Evolutionary conservation across 2,113 vertebrate genomes (phyloP).

Genomic region (Anguilla japonica): DNA sequence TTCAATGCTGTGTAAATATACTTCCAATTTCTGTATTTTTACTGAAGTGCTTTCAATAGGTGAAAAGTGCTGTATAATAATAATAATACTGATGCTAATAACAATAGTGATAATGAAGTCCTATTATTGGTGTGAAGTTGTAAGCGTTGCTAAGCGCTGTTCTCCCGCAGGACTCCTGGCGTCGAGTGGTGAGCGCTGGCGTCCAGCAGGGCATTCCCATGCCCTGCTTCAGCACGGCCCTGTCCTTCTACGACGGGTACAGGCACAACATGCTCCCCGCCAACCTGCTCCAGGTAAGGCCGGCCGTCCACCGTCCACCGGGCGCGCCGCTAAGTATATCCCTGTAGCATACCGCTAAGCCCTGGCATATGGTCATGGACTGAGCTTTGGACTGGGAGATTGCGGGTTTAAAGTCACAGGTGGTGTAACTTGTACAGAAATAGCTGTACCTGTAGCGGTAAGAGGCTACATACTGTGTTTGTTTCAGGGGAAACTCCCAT

Average conservation of each 20-base stretch:
- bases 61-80: too few relatives aligned
- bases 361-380: background rate
- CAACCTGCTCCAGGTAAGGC: constrained; percentile 90
- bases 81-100: too few relatives aligned
- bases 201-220: constrained; percentile 91
- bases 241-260: constrained; percentile 97
- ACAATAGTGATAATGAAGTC: too few relatives aligned
- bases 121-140: background rate
- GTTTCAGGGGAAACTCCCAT: background rate
- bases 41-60: too few relatives aligned
- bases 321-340: background rate
- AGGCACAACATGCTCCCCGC: constrained; percentile 84
- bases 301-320: background rate
- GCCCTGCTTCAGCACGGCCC: constrained; percentile 94
- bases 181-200: constrained; percentile 79
- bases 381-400: background rate
- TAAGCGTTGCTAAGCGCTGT: background rate
- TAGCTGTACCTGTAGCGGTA: background rate
- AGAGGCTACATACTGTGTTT: background rate
- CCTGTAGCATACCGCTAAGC: background rate
- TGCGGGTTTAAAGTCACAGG: background rate
- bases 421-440: background rate
- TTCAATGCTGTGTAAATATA: too few relatives aligned
- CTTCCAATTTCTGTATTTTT: too few relatives aligned
- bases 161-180: constrained; percentile 83